phyloP scores from a whole-genome alignment of 1,140 invertebrate species.

The Dreissena polymorpha region DNA sequence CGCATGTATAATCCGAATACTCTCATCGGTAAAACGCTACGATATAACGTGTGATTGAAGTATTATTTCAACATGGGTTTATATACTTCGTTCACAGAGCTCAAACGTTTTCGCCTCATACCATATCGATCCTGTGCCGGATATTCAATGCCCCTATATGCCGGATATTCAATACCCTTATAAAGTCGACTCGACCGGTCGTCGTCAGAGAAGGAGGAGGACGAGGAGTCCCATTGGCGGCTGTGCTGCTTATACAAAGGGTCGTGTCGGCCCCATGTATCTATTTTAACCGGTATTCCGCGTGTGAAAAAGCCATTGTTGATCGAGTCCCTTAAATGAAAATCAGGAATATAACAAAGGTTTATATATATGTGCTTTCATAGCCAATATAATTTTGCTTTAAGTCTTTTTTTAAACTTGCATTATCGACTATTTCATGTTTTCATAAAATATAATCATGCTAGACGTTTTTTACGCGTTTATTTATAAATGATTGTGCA shows the following conservation, averaged over 20 bases:
- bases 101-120: too few relatives aligned
- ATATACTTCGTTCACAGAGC: too few relatives aligned
- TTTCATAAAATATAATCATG: neutral
- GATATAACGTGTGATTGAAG: too few relatives aligned
- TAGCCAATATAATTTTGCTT: neutral
- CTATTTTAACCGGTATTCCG: conserved; percentile 45
- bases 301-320: conserved; percentile 54
- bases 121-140: too few relatives aligned
- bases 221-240: conserved; percentile 14
- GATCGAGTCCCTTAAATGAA: conserved; percentile 8
- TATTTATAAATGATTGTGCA: neutral
- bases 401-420: neutral
- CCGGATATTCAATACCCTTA: too few relatives aligned
- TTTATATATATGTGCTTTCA: neutral
- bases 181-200: neutral
- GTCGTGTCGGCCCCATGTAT: conserved; percentile 33
- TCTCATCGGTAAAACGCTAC: too few relatives aligned
- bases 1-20: too few relatives aligned
- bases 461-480: neutral
- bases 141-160: neutral
- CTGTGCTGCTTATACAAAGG: conserved; percentile 33
- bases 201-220: neutral
- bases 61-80: too few relatives aligned
- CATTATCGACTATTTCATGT: neutral
- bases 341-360: neutral